phyloP scores from a whole-genome alignment of 1,140 invertebrate species.

The Chironomus tepperi region DNA sequence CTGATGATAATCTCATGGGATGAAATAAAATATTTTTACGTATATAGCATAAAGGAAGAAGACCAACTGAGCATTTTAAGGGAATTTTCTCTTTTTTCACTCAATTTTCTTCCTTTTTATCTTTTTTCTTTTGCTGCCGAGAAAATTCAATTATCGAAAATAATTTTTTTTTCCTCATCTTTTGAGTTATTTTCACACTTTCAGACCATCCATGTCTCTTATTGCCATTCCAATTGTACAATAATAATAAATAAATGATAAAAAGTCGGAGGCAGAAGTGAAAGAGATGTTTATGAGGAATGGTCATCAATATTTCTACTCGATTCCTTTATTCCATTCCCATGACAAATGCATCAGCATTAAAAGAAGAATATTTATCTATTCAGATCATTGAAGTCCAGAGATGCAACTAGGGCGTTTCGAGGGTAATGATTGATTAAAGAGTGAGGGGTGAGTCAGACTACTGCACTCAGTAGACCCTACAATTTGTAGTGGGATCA shows the following conservation, averaged over 20 bases:
- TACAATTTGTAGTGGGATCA: too few species aligned
- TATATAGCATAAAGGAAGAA: neutral
- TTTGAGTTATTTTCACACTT: slow-evolving; percentile 22
- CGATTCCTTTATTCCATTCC: neutral
- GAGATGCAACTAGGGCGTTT: too few species aligned
- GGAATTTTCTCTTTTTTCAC: neutral
- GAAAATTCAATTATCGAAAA: slow-evolving; percentile 20
- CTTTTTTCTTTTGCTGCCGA: neutral
- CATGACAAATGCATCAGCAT: neutral
- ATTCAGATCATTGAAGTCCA: too few species aligned
- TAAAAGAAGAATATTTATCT: too few species aligned
- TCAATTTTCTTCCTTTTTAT: neutral
- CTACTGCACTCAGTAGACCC: too few species aligned
- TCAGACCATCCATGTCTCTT: neutral
- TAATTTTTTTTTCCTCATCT: neutral
- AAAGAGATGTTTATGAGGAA: too few species aligned
- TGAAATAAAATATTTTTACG: slow-evolving; percentile 20
- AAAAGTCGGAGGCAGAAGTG: too few species aligned
- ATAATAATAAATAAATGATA: too few species aligned
- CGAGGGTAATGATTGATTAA: too few species aligned
- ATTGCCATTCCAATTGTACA: too few species aligned
- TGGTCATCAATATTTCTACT: too few species aligned
- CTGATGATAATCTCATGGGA: slow-evolving; percentile 14
- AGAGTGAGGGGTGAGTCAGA: too few species aligned
- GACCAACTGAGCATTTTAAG: neutral